Conservation (phyloP, 2,113 vertebrate genomes). For the Sapajus apella region DNA sequence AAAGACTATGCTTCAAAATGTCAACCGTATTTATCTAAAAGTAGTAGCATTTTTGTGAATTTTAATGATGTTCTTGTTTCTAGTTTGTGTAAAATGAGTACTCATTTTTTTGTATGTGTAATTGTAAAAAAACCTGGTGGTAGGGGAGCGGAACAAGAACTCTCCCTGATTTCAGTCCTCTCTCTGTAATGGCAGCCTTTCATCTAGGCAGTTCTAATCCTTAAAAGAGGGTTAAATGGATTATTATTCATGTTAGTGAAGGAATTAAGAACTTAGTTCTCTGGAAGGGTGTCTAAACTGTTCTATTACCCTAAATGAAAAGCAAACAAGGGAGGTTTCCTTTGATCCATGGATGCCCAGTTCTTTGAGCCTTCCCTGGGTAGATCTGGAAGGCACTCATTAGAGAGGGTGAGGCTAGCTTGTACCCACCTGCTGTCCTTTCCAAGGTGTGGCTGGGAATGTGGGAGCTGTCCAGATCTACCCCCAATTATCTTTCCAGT, state of each 20-base stretch:
- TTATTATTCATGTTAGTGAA: neutral
- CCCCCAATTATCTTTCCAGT: neutral
- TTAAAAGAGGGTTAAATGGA: slow-evolving; percentile 16
- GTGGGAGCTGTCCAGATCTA: neutral
- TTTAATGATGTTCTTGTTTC: neutral
- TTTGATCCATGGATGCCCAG: slow-evolving; percentile 29
- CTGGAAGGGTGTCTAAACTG: neutral
- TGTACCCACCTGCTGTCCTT: slow-evolving; percentile 46
- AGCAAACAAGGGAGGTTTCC: neutral
- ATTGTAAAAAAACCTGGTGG: neutral
- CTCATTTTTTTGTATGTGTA: neutral
- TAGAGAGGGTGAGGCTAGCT: slow-evolving; percentile 37
- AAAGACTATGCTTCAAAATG: neutral
- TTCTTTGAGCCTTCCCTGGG: slow-evolving; percentile 3
- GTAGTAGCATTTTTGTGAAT: neutral
- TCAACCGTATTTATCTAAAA: neutral
- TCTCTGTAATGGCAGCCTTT: neutral
- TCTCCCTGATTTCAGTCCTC: neutral
- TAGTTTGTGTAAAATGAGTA: neutral
- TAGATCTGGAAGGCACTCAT: slow-evolving; percentile 37
- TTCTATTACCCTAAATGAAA: slow-evolving; percentile 18
- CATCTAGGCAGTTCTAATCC: neutral
- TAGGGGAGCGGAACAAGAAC: neutral
- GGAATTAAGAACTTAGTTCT: slow-evolving; percentile 22
- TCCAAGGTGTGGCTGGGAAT: slow-evolving; percentile 57